Conservation (phyloP, 2,888 invertebrate species). For the Himalopsyche kuldschensis region DNA sequence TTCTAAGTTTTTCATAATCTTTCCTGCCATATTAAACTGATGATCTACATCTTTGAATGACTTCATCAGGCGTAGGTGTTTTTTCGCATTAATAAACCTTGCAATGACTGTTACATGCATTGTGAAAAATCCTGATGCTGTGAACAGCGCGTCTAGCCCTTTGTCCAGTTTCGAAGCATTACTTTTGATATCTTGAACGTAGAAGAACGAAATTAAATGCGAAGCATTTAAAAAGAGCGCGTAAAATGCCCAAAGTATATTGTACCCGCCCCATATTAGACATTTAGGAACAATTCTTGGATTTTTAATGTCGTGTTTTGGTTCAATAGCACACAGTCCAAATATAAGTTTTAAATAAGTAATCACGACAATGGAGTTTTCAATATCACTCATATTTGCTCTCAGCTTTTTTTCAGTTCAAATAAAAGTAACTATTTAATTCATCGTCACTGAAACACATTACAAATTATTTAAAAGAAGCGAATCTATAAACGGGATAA, state of each 20-base stretch:
- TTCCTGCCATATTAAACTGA: neutral
- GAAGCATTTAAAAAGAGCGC: neutral
- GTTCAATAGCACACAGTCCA: neutral
- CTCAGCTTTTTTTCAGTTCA: neutral
- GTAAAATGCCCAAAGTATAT: neutral
- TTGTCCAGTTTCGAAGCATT: neutral
- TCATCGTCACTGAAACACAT: neutral
- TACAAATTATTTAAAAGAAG: neutral
- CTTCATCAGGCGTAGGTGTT: neutral
- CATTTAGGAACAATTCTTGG: neutral
- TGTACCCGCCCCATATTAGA: neutral
- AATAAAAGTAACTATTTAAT: neutral
- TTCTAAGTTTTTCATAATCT: neutral
- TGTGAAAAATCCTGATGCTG: neutral
- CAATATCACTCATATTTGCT: neutral
- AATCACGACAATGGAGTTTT: neutral
- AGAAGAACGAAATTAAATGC: neutral
- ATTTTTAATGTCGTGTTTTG: neutral
- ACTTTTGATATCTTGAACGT: neutral
- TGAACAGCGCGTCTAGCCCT: neutral
- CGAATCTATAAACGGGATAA: too few relatives aligned
- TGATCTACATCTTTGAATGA: neutral
- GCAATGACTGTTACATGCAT: neutral
- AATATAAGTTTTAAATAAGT: neutral
- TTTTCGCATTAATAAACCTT: neutral